Conservation (phyloP, 2,888 invertebrate genomes). For the Eurois occulta region DNA sequence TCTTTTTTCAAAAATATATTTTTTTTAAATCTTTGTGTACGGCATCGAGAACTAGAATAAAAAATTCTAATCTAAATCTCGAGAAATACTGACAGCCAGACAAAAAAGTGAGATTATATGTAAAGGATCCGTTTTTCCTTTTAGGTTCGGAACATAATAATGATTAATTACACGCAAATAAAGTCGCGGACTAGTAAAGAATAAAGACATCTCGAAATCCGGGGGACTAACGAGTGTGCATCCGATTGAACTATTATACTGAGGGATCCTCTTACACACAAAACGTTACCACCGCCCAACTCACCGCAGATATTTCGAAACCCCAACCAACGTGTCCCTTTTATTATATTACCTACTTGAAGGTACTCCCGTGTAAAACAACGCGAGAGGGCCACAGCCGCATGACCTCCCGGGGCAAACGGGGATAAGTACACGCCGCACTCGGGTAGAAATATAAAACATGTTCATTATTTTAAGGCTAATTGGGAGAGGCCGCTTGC, state of each 20-base stretch:
- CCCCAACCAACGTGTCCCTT: constrained; percentile 79
- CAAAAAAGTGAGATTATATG: neutral
- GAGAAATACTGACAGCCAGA: neutral
- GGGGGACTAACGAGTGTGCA: constrained; percentile 60
- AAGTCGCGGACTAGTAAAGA: constrained; percentile 8
- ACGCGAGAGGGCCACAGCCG: constrained; percentile 80
- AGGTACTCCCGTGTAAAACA: constrained; percentile 81
- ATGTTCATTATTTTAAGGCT: constrained; percentile 91
- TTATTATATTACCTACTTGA: constrained; percentile 80
- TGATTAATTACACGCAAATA: neutral
- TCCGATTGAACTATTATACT: constrained; percentile 71
- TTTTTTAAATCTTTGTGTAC: neutral
- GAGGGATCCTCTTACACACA: constrained; percentile 73
- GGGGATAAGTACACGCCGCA: constrained; percentile 88
- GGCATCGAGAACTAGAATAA: neutral
- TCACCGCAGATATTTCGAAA: constrained; percentile 72
- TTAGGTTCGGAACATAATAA: constrained; percentile 7
- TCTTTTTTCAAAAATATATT: neutral
- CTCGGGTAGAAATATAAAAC: constrained; percentile 90
- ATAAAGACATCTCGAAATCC: constrained; percentile 3
- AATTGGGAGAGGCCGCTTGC: constrained; percentile 90
- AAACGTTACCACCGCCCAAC: constrained; percentile 70
- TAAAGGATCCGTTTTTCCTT: neutral
- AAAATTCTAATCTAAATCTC: too few relatives aligned
- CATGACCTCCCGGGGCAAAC: constrained; percentile 89